A percentile compares a stretch with the other conserved stretches of the same genome.
These are phyloP conservation scores for Hemiprocne comata DNA, from an alignment of 2,113 vertebrate genomes.

Conservation along the genomic window DNA sequence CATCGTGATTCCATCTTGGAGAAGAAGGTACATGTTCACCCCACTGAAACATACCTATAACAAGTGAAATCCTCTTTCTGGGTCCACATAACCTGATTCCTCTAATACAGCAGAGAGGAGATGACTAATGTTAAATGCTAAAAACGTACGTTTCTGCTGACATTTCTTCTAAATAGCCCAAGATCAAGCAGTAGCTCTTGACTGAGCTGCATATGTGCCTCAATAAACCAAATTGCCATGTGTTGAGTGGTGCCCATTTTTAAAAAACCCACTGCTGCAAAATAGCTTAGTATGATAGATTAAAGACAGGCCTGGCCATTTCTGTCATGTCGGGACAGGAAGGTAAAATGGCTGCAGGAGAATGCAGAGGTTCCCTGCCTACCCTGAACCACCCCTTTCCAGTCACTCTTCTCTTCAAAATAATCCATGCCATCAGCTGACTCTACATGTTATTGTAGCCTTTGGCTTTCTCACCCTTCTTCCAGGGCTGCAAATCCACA, in stretches of 20 bases:
- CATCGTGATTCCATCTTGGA: fast-evolving
- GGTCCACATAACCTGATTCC: not conserved
- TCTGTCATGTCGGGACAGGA: not conserved
- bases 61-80: not conserved
- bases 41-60: not conserved
- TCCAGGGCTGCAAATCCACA: not conserved
- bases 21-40: not conserved
- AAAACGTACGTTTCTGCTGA: not conserved
- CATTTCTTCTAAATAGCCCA: not conserved
- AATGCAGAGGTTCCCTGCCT: too few species aligned
- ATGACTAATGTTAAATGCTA: not conserved
- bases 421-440: not conserved
- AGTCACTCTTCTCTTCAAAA: not conserved
- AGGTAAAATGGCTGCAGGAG: too few species aligned
- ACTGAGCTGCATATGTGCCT: not conserved
- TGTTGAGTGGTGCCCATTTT: not conserved
- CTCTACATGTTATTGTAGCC: not conserved
- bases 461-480: not conserved
- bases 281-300: not conserved
- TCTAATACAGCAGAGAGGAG: not conserved
- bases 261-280: not conserved
- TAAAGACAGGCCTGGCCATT: not conserved
- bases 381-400: not conserved
- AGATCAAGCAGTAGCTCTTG: not conserved
- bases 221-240: fast-evolving